Evolutionary conservation across 2,888 invertebrate species (phyloP).

Genomic region (Eubasilissa splendida): DNA sequence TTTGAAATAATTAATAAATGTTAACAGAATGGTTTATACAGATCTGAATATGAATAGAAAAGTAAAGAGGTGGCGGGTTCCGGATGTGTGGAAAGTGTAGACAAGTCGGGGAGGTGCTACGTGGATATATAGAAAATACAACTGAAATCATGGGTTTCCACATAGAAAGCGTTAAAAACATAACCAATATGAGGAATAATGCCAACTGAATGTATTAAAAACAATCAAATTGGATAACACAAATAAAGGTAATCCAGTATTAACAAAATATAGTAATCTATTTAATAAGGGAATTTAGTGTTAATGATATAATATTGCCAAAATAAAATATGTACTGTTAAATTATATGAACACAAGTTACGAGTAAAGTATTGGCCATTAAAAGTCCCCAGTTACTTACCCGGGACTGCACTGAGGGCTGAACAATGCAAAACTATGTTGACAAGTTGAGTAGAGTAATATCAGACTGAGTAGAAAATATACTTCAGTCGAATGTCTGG

Average conservation of each 20-base stretch:
- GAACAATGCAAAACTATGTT: neutral
- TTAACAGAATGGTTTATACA: too few species aligned
- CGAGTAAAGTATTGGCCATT: constrained; percentile 34
- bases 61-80: constrained; percentile 18
- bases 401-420: constrained; percentile 29
- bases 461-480: neutral
- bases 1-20: too few species aligned
- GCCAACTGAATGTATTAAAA: constrained; percentile 44
- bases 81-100: constrained; percentile 42
- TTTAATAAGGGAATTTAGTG: constrained; percentile 47
- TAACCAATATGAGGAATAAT: constrained; percentile 52
- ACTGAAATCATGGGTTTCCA: constrained; percentile 46
- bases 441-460: too few species aligned
- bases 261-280: constrained; percentile 37
- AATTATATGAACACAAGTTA: constrained; percentile 41
- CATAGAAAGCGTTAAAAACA: constrained; percentile 53
- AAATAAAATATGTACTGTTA: constrained; percentile 69
- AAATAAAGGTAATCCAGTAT: constrained; percentile 44
- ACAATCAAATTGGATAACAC: constrained; percentile 42
- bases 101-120: constrained; percentile 50
- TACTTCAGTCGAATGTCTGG: neutral
- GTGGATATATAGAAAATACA: constrained; percentile 47
- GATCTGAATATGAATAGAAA: neutral
- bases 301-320: constrained; percentile 63
- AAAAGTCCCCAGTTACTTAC: neutral